phyloP scores from a whole-genome alignment of 2,888 invertebrate species.

The Drosophila macrospina region DNA sequence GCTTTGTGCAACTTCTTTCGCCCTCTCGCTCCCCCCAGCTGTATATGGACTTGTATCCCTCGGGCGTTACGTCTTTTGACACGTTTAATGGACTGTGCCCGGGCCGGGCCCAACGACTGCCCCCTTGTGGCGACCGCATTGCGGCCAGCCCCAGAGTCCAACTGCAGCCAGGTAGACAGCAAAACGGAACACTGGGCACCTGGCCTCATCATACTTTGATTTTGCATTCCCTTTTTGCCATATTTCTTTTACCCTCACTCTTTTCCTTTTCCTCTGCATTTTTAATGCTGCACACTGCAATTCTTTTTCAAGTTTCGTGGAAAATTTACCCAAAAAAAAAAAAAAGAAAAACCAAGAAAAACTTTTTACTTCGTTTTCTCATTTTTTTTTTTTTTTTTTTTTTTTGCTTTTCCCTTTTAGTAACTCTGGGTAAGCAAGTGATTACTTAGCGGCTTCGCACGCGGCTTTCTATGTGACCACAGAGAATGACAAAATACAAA shows the following conservation, averaged over 20 bases:
- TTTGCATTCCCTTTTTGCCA: constrained; percentile 73
- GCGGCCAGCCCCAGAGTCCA: constrained; percentile 46
- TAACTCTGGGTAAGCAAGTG: constrained; percentile 39
- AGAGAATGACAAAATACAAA: constrained; percentile 46
- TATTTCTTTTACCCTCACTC: too few species aligned
- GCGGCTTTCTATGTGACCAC: constrained; percentile 38
- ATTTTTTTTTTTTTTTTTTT: constrained; percentile 4
- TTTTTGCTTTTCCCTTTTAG: constrained; percentile 5
- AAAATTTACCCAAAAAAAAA: constrained; percentile 18
- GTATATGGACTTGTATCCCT: constrained; percentile 37
- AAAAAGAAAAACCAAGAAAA: too few species aligned
- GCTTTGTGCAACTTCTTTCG: constrained; percentile 28
- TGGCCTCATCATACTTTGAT: constrained; percentile 68
- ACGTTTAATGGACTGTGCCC: constrained; percentile 72
- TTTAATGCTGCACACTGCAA: constrained; percentile 44
- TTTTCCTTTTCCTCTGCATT: constrained; percentile 36
- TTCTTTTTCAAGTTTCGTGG: constrained; percentile 24
- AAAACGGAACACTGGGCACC: constrained; percentile 19
- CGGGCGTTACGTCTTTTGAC: constrained; percentile 68
- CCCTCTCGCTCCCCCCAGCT: constrained; percentile 13
- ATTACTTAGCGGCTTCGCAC: constrained; percentile 52
- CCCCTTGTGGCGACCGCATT: constrained; percentile 60
- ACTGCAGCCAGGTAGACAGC: constrained; percentile 46
- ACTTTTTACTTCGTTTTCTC: too few species aligned
- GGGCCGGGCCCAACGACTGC: not conserved